Base-by-base conservation (phyloP, 1,140 invertebrate genomes). In the Dysdera silvatica region DNA sequence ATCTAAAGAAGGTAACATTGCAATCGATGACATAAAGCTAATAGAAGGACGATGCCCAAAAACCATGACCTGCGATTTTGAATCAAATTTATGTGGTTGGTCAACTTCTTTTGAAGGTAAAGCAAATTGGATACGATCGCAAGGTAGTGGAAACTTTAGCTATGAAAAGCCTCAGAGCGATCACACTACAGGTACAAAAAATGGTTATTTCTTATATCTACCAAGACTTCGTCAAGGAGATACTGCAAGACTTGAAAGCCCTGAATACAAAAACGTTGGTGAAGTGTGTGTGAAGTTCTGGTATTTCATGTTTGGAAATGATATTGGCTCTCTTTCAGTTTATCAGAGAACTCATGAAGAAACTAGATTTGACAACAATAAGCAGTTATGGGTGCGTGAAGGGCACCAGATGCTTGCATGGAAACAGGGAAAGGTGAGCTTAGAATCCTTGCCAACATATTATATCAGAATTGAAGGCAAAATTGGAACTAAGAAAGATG, bases 11-110 rank as follows among this genome's bases (percentile, higher is more conserved):
- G 75, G 75, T 37, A 73, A 75, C 57, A 76, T 76, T 24, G 76
- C 76, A 28, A 66, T 78, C 53, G 77, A 78, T 69, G 76, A 78
- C 58, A 56, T 76, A 16, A 61, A 65, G 23, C 66, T 78, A 43
- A 66, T 67, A 29, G 68, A 57, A 49, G 69, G 67, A n/a, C 62
- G 68, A n/a, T 73, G 73, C 65, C 35, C 47, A 8, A 45, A 67
- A 20, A 55, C 54, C 24, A 18, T 16, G 45, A 49, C 24, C 10
- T 72, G 71, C 49, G 61, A 65, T 43, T 72, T 72, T 65, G 71
- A 73, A 61, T 32, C 56, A 16, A 64, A 58, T 40, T 65, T 53
- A 20, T 73, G 71, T 57, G 72, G 68, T 23, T 73, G 61, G 58
- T 66, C 52, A 32, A 20, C 33, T 28, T 43, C 61, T 23, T 58